phyloP scores from a whole-genome alignment of 2,888 invertebrate species.

The Rhynchonema sp. region DNA sequence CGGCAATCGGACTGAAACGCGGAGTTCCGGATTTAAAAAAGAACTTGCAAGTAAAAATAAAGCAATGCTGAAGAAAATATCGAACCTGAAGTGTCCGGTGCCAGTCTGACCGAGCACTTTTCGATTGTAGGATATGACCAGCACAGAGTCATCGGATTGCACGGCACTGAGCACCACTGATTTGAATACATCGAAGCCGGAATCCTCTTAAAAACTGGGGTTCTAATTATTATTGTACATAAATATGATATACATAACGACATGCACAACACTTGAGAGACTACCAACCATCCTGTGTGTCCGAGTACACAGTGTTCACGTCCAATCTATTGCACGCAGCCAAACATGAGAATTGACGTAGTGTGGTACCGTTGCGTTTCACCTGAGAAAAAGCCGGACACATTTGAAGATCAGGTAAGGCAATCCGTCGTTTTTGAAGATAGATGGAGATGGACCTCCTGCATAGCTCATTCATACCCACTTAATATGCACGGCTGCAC shows the following conservation, averaged over 20 bases:
- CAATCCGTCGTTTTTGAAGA: too few relatives aligned
- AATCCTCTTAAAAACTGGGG: too few relatives aligned
- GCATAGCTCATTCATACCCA: too few relatives aligned
- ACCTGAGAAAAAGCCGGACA: too few relatives aligned
- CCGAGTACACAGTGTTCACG: constrained; percentile 11
- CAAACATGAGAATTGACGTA: constrained; percentile 29
- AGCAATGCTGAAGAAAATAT: background rate
- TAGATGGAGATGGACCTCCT: too few relatives aligned
- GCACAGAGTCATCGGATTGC: constrained; percentile 16
- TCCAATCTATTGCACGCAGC: constrained; percentile 29
- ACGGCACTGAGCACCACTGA: background rate
- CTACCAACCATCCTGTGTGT: constrained; percentile 6
- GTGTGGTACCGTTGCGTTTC: constrained; percentile 30
- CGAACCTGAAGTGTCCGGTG: too few relatives aligned
- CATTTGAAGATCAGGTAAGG: too few relatives aligned
- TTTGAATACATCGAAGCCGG: background rate
- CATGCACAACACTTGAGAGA: too few relatives aligned
- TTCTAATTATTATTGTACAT: too few relatives aligned
- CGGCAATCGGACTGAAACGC: constrained; percentile 31
- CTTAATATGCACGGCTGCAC: too few relatives aligned
- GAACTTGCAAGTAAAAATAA: background rate
- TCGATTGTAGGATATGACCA: constrained; percentile 28
- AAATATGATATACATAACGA: too few relatives aligned
- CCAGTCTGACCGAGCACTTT: constrained; percentile 28
- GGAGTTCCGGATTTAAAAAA: constrained; percentile 16